Percentiles rank a stretch among this genome's conserved stretches.
Evolutionary conservation across 2,888 invertebrate species (phyloP).

Genomic region (Atrina japonica): DNA sequence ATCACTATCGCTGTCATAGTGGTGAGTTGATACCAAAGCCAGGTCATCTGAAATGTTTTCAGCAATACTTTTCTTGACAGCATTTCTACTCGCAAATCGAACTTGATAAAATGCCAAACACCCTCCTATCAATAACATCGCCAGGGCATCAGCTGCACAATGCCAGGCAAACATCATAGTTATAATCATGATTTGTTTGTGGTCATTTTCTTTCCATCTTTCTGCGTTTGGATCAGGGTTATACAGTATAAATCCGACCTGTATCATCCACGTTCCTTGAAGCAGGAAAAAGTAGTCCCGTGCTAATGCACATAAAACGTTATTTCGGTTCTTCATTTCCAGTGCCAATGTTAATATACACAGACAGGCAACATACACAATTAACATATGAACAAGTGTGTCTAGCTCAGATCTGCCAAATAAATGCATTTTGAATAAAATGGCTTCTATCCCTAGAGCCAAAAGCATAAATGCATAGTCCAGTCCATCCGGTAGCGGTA

Average conservation of each 20-base stretch:
- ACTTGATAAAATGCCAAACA: constrained; percentile 63
- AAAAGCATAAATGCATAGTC: constrained; percentile 80
- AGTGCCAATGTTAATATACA: constrained; percentile 74
- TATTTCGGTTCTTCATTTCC: constrained; percentile 79
- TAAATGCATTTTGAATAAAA: constrained; percentile 82
- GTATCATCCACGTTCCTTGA: constrained; percentile 83
- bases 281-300: constrained; percentile 80
- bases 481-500: constrained; percentile 78
- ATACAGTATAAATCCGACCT: constrained; percentile 82
- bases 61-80: constrained; percentile 65
- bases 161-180: constrained; percentile 80
- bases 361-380: constrained; percentile 79
- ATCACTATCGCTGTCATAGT: constrained; percentile 69
- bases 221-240: constrained; percentile 76
- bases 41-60: constrained; percentile 66
- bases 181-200: constrained; percentile 81
- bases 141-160: constrained; percentile 64
- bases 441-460: constrained; percentile 81
- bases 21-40: constrained; percentile 58
- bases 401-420: constrained; percentile 80
- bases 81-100: constrained; percentile 38
- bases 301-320: constrained; percentile 77
- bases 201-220: constrained; percentile 79
- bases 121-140: constrained; percentile 68
- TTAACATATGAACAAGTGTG: constrained; percentile 81